A percentile compares a stretch with the other conserved stretches of the same genome.
Conservation (phyloP, 1,140 invertebrate genomes). For the Arion vulgaris region DNA sequence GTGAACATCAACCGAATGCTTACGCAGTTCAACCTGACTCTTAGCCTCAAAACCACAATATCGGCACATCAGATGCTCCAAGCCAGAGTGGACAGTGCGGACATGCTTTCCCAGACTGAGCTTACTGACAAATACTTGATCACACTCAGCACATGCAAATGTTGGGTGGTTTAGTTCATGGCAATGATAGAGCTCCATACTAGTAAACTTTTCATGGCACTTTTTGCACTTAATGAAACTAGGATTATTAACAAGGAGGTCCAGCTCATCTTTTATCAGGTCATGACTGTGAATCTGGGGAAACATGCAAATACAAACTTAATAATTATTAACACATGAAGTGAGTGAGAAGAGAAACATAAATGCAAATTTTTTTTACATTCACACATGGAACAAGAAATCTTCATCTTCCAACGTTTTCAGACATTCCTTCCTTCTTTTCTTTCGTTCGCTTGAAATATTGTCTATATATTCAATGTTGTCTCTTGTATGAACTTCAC, state of each 20-base stretch:
- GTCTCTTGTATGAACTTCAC: too few species aligned
- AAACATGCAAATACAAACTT: neutral
- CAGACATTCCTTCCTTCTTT: too few species aligned
- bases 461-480: too few species aligned
- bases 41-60: slow-evolving; percentile 37
- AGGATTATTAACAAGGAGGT: slow-evolving; percentile 28
- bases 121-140: slow-evolving; percentile 39
- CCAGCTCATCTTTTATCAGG: slow-evolving; percentile 17
- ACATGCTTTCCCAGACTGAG: slow-evolving; percentile 47
- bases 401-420: too few species aligned
- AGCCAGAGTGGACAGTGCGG: slow-evolving; percentile 33
- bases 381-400: too few species aligned
- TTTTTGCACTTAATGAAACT: slow-evolving; percentile 30
- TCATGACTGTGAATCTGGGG: neutral
- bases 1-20: slow-evolving; percentile 48
- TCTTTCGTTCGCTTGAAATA: too few species aligned
- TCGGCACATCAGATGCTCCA: slow-evolving; percentile 37
- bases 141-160: slow-evolving; percentile 46
- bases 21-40: slow-evolving; percentile 41
- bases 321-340: too few species aligned
- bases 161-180: slow-evolving; percentile 30
- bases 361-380: too few species aligned
- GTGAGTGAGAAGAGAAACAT: too few species aligned
- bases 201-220: slow-evolving; percentile 34
- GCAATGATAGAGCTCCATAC: slow-evolving; percentile 31